Conservation (phyloP, 2,113 vertebrate species). For the Triplophysa dalaica region DNA sequence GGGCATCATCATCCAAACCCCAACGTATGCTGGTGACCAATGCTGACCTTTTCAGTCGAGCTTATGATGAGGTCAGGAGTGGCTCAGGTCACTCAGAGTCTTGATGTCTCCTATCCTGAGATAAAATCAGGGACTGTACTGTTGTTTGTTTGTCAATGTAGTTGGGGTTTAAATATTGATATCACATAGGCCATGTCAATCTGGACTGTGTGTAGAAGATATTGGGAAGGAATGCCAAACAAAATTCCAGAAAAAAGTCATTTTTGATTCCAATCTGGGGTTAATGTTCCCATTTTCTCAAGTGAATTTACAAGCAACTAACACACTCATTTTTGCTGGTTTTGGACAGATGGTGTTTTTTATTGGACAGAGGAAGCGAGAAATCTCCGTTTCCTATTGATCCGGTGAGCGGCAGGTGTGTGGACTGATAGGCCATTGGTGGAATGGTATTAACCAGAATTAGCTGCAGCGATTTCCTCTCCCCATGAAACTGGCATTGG, state of each 20-base stretch:
- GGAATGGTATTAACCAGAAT: slow-evolving; percentile 94
- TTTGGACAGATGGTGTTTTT: slow-evolving; percentile 29
- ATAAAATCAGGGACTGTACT: background rate
- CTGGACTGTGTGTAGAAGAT: slow-evolving; percentile 7
- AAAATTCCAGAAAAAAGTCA: background rate
- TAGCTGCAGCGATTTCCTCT: slow-evolving; percentile 87
- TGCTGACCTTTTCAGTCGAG: background rate
- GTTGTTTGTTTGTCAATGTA: background rate
- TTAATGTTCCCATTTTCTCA: background rate
- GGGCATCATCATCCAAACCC: too few relatives aligned
- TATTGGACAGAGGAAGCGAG: slow-evolving; percentile 33
- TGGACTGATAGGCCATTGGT: slow-evolving; percentile 84
- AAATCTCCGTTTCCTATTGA: slow-evolving; percentile 69
- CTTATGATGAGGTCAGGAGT: background rate
- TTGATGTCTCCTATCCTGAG: slow-evolving; percentile 2
- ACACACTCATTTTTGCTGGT: slow-evolving; percentile 37
- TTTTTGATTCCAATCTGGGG: background rate
- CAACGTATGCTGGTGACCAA: too few relatives aligned
- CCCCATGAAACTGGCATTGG: slow-evolving; percentile 86
- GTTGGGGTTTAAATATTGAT: background rate
- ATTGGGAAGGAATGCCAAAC: background rate
- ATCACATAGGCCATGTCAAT: background rate
- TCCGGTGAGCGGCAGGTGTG: slow-evolving; percentile 77
- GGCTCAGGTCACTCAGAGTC: background rate
- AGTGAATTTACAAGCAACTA: slow-evolving; percentile 40